Conservation (phyloP, 2,888 invertebrate genomes). For the Tipula unca region DNA sequence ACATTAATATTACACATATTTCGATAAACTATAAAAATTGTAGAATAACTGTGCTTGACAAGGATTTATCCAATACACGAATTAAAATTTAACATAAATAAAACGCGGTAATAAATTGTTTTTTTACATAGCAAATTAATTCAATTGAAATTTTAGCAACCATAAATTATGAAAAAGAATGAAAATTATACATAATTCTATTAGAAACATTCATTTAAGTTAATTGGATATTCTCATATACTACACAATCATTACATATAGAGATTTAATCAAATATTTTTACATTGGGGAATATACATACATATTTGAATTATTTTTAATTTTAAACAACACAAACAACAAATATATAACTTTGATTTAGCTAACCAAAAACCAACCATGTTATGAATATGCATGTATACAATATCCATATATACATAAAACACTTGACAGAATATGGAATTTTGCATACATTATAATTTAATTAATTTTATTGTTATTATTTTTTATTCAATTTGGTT, state of each 20-base stretch:
- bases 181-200: too few relatives aligned
- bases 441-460: slow-evolving; percentile 24
- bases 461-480: slow-evolving; percentile 34
- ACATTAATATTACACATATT: too few relatives aligned
- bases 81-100: neutral
- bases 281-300: neutral
- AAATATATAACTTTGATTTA: neutral
- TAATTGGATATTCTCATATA: neutral
- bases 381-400: too few relatives aligned
- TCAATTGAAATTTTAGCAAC: neutral
- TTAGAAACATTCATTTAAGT: neutral
- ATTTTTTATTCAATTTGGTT: slow-evolving; percentile 23
- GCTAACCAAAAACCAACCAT: neutral
- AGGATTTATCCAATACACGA: neutral
- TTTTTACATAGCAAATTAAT: too few relatives aligned
- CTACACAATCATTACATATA: neutral
- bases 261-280: neutral
- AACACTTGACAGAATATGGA: neutral
- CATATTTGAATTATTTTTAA: neutral
- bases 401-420: neutral
- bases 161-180: too few relatives aligned
- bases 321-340: neutral
- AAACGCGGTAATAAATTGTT: too few relatives aligned
- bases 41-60: neutral
- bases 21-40: neutral